Evolutionary conservation across 2,797 vertebrate species (phyloP).

Genomic region (Manis crassicaudata): DNA sequence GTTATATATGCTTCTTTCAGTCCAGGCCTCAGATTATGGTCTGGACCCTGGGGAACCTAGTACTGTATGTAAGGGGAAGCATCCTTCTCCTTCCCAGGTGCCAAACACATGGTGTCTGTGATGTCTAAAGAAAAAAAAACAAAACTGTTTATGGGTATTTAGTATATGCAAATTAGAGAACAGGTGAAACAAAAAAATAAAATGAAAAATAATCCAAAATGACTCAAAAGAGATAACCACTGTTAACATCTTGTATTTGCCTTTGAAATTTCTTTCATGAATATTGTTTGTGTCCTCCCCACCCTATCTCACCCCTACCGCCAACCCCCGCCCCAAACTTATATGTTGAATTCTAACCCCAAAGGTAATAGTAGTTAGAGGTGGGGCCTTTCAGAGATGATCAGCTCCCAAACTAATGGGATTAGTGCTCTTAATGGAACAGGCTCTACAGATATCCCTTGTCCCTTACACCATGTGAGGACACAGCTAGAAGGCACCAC

Average conservation of each 20-base stretch:
- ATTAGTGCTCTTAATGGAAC: background rate
- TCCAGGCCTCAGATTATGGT: constrained; percentile 6
- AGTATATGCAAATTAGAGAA: constrained; percentile 39
- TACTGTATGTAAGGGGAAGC: background rate
- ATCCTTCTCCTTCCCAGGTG: background rate
- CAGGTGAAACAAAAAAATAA: constrained; percentile 15
- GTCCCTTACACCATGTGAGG: background rate
- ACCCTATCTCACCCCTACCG: too few species aligned
- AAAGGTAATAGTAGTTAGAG: background rate
- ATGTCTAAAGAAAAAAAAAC: background rate
- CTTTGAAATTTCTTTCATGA: constrained; percentile 18
- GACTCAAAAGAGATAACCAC: background rate
- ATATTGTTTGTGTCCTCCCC: background rate
- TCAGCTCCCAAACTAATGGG: background rate
- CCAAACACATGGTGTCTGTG: background rate
- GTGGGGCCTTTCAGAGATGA: background rate
- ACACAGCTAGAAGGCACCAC: background rate
- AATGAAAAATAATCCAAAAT: constrained; percentile 44
- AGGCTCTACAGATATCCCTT: background rate
- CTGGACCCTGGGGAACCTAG: background rate
- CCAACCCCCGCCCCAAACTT: background rate
- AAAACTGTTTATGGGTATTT: constrained; percentile 1
- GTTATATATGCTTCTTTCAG: background rate
- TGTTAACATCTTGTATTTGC: constrained; percentile 31
- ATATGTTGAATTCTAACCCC: background rate